These are phyloP conservation scores for Seira musarum DNA, from an alignment of 2,888 invertebrate genomes.

Conservation along the genomic window DNA sequence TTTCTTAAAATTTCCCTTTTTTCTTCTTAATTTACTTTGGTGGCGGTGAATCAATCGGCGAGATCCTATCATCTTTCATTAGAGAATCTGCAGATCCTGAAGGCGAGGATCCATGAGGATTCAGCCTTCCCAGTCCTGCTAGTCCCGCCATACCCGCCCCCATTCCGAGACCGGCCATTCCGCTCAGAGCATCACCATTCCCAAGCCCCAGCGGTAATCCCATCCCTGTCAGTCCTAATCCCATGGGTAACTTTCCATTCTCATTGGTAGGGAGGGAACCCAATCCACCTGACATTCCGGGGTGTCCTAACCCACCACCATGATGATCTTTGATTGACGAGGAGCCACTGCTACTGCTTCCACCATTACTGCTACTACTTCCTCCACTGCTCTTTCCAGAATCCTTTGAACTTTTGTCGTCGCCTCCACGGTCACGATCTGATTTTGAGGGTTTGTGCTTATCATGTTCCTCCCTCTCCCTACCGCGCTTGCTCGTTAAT, in stretches of 20 bases:
- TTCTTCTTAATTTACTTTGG: constrained; percentile 56
- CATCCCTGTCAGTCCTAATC: constrained; percentile 48
- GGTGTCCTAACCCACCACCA: constrained; percentile 6
- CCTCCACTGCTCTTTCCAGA: constrained; percentile 67
- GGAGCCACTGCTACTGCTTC: constrained; percentile 79
- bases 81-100: constrained; percentile 66
- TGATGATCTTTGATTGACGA: constrained; percentile 70
- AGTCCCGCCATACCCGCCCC: constrained; percentile 42
- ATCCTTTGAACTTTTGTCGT: constrained; percentile 29
- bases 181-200: constrained; percentile 56
- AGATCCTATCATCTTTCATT: constrained; percentile 68
- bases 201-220: constrained; percentile 56
- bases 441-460: constrained; percentile 81
- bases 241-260: constrained; percentile 64
- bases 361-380: constrained; percentile 76
- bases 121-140: constrained; percentile 59
- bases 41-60: constrained; percentile 69
- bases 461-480: constrained; percentile 92
- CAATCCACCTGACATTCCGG: not conserved
- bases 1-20: no score
- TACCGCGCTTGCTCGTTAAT: constrained; percentile 94
- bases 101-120: constrained; percentile 60
- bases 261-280: constrained; percentile 41
- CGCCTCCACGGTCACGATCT: constrained; percentile 27
- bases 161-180: constrained; percentile 60